Base-by-base conservation (phyloP, 2,113 vertebrate genomes). In the Actinemys pallida region DNA sequence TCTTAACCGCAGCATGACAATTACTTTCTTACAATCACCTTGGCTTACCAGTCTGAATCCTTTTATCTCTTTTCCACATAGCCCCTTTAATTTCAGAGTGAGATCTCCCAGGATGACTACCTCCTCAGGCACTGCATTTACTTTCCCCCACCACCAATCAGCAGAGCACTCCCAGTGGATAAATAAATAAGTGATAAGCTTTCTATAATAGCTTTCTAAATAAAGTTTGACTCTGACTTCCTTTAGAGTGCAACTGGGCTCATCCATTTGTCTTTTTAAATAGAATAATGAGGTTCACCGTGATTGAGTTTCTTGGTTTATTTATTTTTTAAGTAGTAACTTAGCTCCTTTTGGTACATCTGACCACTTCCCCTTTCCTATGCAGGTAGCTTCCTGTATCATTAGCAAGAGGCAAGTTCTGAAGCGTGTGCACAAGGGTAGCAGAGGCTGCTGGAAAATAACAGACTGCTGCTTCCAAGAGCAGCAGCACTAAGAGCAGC, bases 71-170 rank as follows among this genome's bases (percentile, higher is more conserved):
- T 47, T 56, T 6, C 88, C 14, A 52, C 79, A 52, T 6, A 3
- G 56, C 50, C 31, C 79, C 81, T 83, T 85, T 16, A 62, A 4
- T 87, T 91, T 87, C 81, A 52, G 24, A 11, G 19, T 57, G 39
- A 42, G 22, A 42, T 57, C 24, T 86, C 19, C 57, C 39, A 56
- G 2, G 39, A 24, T 45, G 42, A 45, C 72, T 45, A 22, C 22
- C 22, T 76, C 72, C 42, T 52, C 39, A 10, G 25, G 81, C 24
- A 24, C 35, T 78, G 59, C 16, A 50, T 5, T 10, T 54, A 29
- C 39, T 4, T 1, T 6, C 0, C 7, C 16, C 17, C 65, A 25
- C 1, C 42, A 53, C 53, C 35, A 82, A 12, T 19, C 10, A 7
- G 53, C 89, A 85, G n/a, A 3, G 7, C 20, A 31, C 62, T 29